phyloP scores from a whole-genome alignment of 2,113 vertebrate genomes.

The Polyodon spathula region DNA sequence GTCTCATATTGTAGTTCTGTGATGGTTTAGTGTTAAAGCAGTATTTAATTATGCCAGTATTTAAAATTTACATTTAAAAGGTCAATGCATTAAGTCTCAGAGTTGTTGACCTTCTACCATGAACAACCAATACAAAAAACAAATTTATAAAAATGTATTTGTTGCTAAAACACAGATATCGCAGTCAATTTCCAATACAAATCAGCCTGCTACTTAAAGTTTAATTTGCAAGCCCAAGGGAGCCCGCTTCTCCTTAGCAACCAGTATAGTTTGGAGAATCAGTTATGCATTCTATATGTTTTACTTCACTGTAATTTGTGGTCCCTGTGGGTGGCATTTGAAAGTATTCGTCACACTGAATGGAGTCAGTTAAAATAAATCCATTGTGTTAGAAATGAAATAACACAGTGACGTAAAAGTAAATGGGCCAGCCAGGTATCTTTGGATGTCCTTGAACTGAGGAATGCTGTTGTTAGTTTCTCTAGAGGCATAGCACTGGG shows the following conservation, averaged over 20 bases:
- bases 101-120: background rate
- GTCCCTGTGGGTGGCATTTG: slow-evolving; percentile 19
- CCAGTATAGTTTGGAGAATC: slow-evolving; percentile 24
- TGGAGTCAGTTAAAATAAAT: slow-evolving; percentile 1
- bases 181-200: slow-evolving; percentile 15
- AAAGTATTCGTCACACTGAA: slow-evolving; percentile 8
- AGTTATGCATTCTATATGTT: slow-evolving; percentile 24
- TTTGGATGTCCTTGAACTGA: slow-evolving; percentile 19
- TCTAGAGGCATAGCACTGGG: background rate
- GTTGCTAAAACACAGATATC: slow-evolving; percentile 8
- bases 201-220: slow-evolving; percentile 14
- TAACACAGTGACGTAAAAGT: slow-evolving; percentile 24
- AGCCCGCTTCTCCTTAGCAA: slow-evolving; percentile 23
- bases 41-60: background rate
- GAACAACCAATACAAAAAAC: background rate
- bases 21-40: background rate
- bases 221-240: slow-evolving; percentile 19
- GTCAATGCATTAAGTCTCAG: background rate
- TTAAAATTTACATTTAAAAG: background rate
- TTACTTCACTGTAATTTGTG: slow-evolving; percentile 18
- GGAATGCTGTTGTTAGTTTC: background rate
- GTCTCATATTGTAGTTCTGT: background rate
- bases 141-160: background rate
- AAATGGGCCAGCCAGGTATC: slow-evolving; percentile 24
- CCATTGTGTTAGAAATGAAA: slow-evolving; percentile 36